Conservation (phyloP, 1,140 invertebrate species). For the Polypedilum vanderplanki region DNA sequence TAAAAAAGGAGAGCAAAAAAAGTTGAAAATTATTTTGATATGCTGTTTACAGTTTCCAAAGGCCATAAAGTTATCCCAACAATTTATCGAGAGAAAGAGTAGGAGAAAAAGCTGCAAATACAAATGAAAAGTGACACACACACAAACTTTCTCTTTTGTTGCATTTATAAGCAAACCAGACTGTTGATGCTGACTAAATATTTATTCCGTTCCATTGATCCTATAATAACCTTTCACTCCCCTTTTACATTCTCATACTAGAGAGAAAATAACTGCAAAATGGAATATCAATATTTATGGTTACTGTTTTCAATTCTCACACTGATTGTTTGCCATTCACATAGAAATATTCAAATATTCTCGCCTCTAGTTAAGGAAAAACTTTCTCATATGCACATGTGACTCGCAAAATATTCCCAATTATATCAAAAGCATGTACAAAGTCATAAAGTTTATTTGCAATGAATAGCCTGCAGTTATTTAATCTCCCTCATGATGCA, state of each 20-base stretch:
- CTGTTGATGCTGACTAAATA: neutral
- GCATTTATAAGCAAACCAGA: neutral
- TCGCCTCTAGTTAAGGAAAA: neutral
- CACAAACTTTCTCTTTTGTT: neutral
- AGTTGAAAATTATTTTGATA: too few relatives aligned
- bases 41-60: neutral
- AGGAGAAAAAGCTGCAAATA: neutral
- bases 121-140: too few relatives aligned
- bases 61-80: slow-evolving; percentile 10
- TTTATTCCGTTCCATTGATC: slow-evolving; percentile 8
- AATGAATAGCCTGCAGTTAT: neutral
- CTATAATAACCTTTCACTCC: neutral
- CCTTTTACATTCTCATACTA: neutral
- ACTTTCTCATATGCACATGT: neutral
- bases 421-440: neutral
- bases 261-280: neutral
- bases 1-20: too few relatives aligned
- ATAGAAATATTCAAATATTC: neutral
- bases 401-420: neutral
- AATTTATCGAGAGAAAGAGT: neutral
- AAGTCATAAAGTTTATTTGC: neutral
- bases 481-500: neutral
- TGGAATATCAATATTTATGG: slow-evolving; percentile 4
- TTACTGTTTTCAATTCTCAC: slow-evolving; percentile 10
- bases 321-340: neutral